A percentile compares a stretch with the other conserved stretches of the same genome.
Evolutionary conservation across 2,888 invertebrate genomes (phyloP).

Genomic region (Toxonevra muliebris): DNA sequence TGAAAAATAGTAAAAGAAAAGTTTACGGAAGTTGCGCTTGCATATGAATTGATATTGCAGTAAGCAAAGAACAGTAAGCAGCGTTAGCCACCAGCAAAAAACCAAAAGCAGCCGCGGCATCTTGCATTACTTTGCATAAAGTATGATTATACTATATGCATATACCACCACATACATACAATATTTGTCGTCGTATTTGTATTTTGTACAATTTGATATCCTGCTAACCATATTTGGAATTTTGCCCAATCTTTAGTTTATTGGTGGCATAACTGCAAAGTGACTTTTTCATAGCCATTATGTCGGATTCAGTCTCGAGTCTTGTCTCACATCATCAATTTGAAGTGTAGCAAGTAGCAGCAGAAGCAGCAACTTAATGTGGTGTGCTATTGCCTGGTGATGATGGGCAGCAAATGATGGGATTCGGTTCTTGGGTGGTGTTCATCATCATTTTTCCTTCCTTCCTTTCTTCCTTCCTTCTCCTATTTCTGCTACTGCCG

Average conservation of each 20-base stretch:
- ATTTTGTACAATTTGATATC: too few species aligned
- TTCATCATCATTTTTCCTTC: too few species aligned
- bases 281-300: constrained; percentile 27
- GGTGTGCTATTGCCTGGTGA: background rate
- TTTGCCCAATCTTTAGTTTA: constrained; percentile 32
- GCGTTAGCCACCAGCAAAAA: too few species aligned
- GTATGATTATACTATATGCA: too few species aligned
- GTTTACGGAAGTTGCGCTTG: background rate
- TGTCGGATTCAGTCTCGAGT: constrained; percentile 4
- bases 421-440: background rate
- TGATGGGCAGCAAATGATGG: background rate
- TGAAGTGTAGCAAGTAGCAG: constrained; percentile 12
- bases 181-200: too few species aligned
- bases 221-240: constrained; percentile 11
- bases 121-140: too few species aligned
- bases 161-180: too few species aligned
- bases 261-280: constrained; percentile 27
- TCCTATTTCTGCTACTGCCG: too few species aligned
- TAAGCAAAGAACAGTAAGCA: too few species aligned
- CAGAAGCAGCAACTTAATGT: background rate
- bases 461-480: too few species aligned
- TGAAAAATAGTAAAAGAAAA: background rate
- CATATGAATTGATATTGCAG: too few species aligned
- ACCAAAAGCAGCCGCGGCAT: too few species aligned
- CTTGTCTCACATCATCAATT: constrained; percentile 14